Evolutionary conservation across 2,797 vertebrate species (phyloP), one percentile per base, ranked within the genome.

Genomic region (Trichosurus vulpecula): DNA sequence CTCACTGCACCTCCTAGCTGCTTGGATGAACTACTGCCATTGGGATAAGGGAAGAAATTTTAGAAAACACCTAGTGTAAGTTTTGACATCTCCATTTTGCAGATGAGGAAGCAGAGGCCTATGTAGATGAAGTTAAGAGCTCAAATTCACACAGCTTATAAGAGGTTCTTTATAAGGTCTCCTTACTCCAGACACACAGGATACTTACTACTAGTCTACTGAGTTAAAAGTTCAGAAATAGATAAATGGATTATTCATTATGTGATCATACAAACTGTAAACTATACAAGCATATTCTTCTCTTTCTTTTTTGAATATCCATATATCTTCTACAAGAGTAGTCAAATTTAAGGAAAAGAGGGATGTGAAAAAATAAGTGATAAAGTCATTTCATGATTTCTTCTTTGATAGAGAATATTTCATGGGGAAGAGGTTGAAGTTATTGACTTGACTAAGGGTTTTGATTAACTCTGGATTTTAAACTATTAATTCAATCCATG

Each of bases 391-490:
- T 66, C 31, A 66, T n/a, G 12, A 66, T 16, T 61, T 61, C 31
- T 66, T n/a, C 61, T n/a, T 66, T 66, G 61, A 66, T n/a, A 66
- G 4, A 92, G 55, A 89, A 92, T 54, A 52, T 41, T 30, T 91
- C 94, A 8, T 94, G 52, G 87, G 27, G 6, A 25, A 5, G 91
- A 52, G 57, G 14, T 94, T 29, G 31, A 93, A 94, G 61, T 14
- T 54, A 30, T 93, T 93, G n/a, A 61, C 14, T 93, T 94, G 57
- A 93, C 55, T 93, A 52, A 16, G 13, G n/a, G 47, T 94, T 95
- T 94, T 90, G 35, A 93, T 31, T 92, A 92, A 66, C 56, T 90
- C 35, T 74, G 3, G 56, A 94, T 91, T 93, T 93, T 66, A 90
- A 52, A 10, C 19, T 57, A 55, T 92, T 52, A 25, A 74, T 90